These are phyloP conservation scores for Plebejus anna DNA, from an alignment of 2,888 invertebrate genomes.

Conservation along the genomic window DNA sequence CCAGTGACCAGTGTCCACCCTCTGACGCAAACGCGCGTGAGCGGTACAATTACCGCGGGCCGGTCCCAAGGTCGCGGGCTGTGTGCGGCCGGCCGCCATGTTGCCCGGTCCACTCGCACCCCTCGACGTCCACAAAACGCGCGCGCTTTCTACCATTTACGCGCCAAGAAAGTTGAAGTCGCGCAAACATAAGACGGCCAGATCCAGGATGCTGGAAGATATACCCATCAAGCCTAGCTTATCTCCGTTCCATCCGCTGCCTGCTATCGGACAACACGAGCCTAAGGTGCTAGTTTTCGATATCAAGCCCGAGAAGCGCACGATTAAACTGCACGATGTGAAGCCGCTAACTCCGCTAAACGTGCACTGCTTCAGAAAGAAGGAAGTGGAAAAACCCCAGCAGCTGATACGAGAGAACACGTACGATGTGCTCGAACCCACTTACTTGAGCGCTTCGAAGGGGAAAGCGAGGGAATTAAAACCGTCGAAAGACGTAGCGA, in stretches of 20 bases:
- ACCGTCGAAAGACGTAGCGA: slow-evolving; percentile 35
- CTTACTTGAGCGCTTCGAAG: slow-evolving; percentile 54
- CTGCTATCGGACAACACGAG: slow-evolving; percentile 68
- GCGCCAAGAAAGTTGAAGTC: slow-evolving; percentile 67
- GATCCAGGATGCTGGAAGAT: slow-evolving; percentile 67
- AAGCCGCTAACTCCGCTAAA: slow-evolving; percentile 65
- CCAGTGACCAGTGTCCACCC: slow-evolving; percentile 39
- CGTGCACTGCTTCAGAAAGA: slow-evolving; percentile 57
- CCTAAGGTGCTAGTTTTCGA: slow-evolving; percentile 69
- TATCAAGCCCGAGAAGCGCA: slow-evolving; percentile 49
- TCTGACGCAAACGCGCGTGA: slow-evolving; percentile 42
- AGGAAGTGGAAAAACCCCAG: slow-evolving; percentile 56
- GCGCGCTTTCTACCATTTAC: slow-evolving; percentile 71
- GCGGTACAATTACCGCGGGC: slow-evolving; percentile 47
- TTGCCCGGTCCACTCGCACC: slow-evolving; percentile 67
- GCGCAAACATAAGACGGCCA: slow-evolving; percentile 64
- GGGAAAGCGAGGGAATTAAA: slow-evolving; percentile 44
- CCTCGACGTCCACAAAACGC: slow-evolving; percentile 62
- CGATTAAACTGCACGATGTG: slow-evolving; percentile 58
- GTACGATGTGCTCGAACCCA: slow-evolving; percentile 69
- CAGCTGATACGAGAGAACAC: slow-evolving; percentile 69
- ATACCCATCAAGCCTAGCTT: slow-evolving; percentile 58
- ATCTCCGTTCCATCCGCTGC: slow-evolving; percentile 71
- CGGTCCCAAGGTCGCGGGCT: slow-evolving; percentile 58
- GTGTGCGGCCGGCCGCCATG: slow-evolving; percentile 67